Percentiles rank a stretch among this genome's conserved stretches.
Evolutionary conservation across 2,888 invertebrate species (phyloP).

Genomic region (Thera obeliscata): DNA sequence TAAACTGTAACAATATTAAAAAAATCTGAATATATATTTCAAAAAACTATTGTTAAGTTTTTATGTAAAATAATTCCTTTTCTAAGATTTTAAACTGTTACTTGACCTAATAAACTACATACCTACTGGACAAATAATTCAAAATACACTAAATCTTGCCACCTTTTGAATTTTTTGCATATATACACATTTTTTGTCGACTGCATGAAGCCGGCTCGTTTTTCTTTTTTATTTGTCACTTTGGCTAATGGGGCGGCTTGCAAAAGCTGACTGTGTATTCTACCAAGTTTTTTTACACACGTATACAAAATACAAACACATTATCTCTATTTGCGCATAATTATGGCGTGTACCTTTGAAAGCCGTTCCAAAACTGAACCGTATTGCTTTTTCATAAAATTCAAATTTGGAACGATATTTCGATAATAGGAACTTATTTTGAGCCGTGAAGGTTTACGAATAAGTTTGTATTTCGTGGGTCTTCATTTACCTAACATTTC

Average conservation of each 20-base stretch:
- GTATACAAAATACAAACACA: constrained; percentile 25
- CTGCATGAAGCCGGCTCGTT: too few relatives aligned
- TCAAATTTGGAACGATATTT: neutral
- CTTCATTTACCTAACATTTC: constrained; percentile 60
- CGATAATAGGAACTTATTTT: constrained; percentile 4
- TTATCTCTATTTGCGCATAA: constrained; percentile 36
- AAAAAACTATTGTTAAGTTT: too few relatives aligned
- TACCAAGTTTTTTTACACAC: constrained; percentile 24
- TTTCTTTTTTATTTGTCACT: constrained; percentile 6
- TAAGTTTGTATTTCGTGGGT: constrained; percentile 12
- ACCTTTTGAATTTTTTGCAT: too few relatives aligned
- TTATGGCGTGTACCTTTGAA: constrained; percentile 29
- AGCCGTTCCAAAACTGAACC: constrained; percentile 25
- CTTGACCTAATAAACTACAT: too few relatives aligned
- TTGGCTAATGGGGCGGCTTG: constrained; percentile 26
- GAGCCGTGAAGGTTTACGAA: neutral
- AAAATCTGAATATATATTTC: too few relatives aligned
- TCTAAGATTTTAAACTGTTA: too few relatives aligned
- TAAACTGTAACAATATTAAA: too few relatives aligned
- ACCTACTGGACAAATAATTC: too few relatives aligned
- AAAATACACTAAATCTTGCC: too few relatives aligned
- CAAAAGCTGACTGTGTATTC: constrained; percentile 30
- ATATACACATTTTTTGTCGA: too few relatives aligned
- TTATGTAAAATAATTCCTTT: too few relatives aligned
- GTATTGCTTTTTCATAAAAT: constrained; percentile 7